Conservation (phyloP, 2,113 vertebrate species). For the Leiothrix lutea region DNA sequence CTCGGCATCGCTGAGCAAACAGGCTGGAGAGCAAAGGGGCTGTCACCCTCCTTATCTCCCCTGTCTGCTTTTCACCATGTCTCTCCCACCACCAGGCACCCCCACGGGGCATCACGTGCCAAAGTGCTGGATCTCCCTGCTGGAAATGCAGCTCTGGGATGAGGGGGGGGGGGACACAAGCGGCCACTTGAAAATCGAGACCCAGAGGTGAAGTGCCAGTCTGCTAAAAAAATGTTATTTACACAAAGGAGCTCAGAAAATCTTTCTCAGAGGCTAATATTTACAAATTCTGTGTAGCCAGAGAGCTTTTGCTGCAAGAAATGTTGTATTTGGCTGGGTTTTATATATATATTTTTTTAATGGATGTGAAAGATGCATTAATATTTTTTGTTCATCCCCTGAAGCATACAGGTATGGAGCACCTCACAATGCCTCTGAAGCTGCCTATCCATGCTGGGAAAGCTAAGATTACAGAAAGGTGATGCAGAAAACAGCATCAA, state of each 20-base stretch:
- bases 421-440: fast-evolving
- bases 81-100: neutral
- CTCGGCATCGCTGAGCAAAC: neutral
- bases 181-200: fast-evolving
- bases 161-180: neutral
- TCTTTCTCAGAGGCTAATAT: neutral
- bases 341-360: neutral
- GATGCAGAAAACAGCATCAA: neutral
- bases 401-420: neutral
- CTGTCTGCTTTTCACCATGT: neutral
- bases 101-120: fast-evolving
- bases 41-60: constrained; percentile 2
- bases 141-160: neutral
- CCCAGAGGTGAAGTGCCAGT: neutral
- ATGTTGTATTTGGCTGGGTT: neutral
- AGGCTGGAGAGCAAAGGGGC: neutral
- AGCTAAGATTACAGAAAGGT: neutral
- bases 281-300: neutral
- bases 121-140: neutral
- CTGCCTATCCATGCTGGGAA: neutral
- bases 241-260: neutral
- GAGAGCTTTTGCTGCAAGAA: neutral
- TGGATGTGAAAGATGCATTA: neutral
- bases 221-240: neutral
- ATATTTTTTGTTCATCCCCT: neutral